Evolutionary conservation across 2,888 invertebrate species (phyloP).

Genomic region (Epinotia demarniana): DNA sequence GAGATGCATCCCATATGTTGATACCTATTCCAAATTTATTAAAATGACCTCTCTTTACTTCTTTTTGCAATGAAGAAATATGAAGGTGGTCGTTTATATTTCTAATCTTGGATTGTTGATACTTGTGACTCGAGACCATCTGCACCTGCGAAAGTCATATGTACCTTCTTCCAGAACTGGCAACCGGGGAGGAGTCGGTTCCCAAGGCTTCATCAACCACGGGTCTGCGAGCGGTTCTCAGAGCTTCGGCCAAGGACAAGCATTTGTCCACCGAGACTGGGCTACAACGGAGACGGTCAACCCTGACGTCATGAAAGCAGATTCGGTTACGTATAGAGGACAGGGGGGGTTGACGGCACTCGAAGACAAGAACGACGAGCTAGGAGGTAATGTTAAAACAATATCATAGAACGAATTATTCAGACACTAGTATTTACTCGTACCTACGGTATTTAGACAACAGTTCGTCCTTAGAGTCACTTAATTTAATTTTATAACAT

Average conservation of each 20-base stretch:
- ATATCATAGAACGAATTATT: no score
- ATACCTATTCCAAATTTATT: no score
- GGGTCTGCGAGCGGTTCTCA: constrained; percentile 39
- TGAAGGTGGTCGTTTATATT: no score
- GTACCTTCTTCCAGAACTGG: constrained; percentile 6
- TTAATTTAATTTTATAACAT: no score
- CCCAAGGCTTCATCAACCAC: constrained; percentile 29
- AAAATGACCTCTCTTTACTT: no score
- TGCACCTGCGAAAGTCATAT: not conserved
- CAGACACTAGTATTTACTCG: no score
- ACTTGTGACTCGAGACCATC: no score
- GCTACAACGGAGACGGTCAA: constrained; percentile 81
- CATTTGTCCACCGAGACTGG: constrained; percentile 74
- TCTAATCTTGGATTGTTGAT: no score
- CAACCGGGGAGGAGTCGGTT: constrained; percentile 24
- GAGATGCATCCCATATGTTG: no score
- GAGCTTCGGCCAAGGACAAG: constrained; percentile 54
- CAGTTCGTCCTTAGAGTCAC: no score
- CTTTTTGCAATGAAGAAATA: no score
- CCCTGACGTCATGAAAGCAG: constrained; percentile 74
- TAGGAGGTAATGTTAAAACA: constrained; percentile 58
- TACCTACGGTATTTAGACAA: no score
- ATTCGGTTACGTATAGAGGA: constrained; percentile 67
- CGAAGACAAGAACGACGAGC: constrained; percentile 71
- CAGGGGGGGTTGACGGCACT: constrained; percentile 62